Evolutionary conservation across 2,888 invertebrate species (phyloP), one percentile per base, ranked within the genome.

Genomic region (Lasius fuliginosus): DNA sequence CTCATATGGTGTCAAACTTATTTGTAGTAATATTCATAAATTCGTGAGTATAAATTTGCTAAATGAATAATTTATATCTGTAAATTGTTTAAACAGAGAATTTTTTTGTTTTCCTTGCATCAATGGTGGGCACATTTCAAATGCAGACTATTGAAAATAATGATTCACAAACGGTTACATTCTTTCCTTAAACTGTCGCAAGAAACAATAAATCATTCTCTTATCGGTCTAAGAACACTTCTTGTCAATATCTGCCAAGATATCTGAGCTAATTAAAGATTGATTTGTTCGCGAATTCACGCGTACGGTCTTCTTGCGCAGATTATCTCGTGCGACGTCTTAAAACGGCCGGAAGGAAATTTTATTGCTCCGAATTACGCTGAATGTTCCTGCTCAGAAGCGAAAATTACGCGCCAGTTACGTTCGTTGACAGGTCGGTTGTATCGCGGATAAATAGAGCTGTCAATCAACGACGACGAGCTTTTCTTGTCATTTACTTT

Each of bases 321-420:
- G 69, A 69, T 68, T 46, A 69, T 40, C 69, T 69, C 46, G 33
- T 69, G 58, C 33, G 33, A 60, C 46, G 69, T 79, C 79, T 79
- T 79, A 9, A 69, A 42, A 33, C 46, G 69, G 33, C 79, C 42
- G 79, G 79, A 69, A 71, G 46, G 12, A 60, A 79, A 79, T 71
- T 71, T 71, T 71, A 69, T 69, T 71, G 79, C 79, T 71, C 69
- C 79, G 27, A 79, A 71, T 79, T 79, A 58, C 67, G 46, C 79
- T 79, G 69, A 79, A 46, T 60, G 79, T 79, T 46, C 69, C 71
- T 36, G 69, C 36, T 79, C 60, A 71, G 71, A 42, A 23, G 68
- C 77, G 77, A 79, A 69, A 79, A 79, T 79, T 79, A 79, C 79
- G 79, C 23, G 79, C 27, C 79, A 71, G 46, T 71, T 79, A 58